Percentiles rank a stretch among this genome's conserved stretches.
These are phyloP conservation scores for Diarsia rubi DNA, from an alignment of 2,888 invertebrate genomes.

Conservation along the genomic window DNA sequence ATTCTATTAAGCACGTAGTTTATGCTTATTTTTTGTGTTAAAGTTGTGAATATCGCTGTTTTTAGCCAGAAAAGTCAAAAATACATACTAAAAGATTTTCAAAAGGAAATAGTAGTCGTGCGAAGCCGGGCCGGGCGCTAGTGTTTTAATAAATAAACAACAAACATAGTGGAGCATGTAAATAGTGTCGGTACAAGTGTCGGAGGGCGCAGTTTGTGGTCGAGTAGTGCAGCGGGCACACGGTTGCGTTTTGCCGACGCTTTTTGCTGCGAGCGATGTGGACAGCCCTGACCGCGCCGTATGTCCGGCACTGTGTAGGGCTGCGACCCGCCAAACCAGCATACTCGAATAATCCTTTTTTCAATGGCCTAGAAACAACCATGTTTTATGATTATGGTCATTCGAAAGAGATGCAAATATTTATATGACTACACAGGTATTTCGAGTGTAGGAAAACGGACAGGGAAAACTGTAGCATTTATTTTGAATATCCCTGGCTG, in stretches of 20 bases:
- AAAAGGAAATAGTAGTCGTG: neutral
- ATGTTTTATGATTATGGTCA: neutral
- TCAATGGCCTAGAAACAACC: neutral
- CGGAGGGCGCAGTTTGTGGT: constrained; percentile 84
- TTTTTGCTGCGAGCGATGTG: constrained; percentile 77
- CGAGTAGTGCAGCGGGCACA: constrained; percentile 75
- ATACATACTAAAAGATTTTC: neutral
- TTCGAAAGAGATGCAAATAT: neutral
- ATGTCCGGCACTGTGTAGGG: constrained; percentile 57
- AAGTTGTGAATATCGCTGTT: no score
- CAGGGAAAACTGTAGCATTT: neutral
- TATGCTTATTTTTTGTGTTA: no score
- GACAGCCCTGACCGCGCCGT: constrained; percentile 64
- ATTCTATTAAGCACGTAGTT: no score
- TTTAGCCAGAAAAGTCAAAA: no score
- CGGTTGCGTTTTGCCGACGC: constrained; percentile 77
- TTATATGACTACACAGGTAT: neutral
- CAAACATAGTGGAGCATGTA: constrained; percentile 47
- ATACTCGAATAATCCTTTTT: neutral
- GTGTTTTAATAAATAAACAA: constrained; percentile 35
- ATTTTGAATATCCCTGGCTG: neutral
- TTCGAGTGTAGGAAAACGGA: neutral
- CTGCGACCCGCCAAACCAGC: constrained; percentile 22
- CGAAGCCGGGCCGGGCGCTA: neutral
- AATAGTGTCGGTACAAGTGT: constrained; percentile 67